Evolutionary conservation across 1,140 invertebrate genomes (phyloP).

Genomic region (Drosophila tropicalis): DNA sequence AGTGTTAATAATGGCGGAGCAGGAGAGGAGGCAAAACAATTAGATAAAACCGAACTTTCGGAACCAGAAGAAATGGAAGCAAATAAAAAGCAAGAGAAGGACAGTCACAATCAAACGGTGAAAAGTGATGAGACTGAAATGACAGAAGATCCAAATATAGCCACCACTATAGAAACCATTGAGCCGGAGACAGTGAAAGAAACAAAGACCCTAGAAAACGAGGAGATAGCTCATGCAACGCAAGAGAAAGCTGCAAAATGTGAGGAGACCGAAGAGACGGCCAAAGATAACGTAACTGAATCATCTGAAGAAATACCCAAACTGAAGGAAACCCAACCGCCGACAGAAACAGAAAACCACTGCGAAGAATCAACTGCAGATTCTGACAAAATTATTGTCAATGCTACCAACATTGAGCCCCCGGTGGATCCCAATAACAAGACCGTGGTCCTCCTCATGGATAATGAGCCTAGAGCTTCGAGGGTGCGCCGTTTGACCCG

Average conservation of each 20-base stretch:
- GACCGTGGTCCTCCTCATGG: constrained; percentile 72
- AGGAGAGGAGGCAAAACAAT: neutral
- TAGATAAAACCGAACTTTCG: neutral
- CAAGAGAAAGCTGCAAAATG: constrained; percentile 31
- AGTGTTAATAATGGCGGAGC: neutral
- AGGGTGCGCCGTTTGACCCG: constrained; percentile 71
- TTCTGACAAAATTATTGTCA: constrained; percentile 24
- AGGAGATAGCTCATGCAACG: constrained; percentile 50
- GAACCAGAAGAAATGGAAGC: constrained; percentile 5
- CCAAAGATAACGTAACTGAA: constrained; percentile 12
- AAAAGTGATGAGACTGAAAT: constrained; percentile 32
- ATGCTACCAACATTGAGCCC: constrained; percentile 42
- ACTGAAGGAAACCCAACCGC: neutral
- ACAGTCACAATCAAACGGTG: constrained; percentile 49
- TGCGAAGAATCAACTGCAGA: constrained; percentile 22
- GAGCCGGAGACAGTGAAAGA: constrained; percentile 61
- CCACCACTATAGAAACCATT: neutral
- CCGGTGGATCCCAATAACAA: constrained; percentile 66
- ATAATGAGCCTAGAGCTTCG: constrained; percentile 72
- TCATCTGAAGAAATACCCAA: neutral
- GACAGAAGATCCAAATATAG: neutral
- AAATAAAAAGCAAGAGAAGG: constrained; percentile 49
- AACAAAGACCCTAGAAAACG: constrained; percentile 61
- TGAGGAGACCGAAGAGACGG: constrained; percentile 1
- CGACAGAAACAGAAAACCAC: neutral